These are phyloP conservation scores for Eulemur macaco DNA, from an alignment of 2,113 vertebrate species.

Conservation along the genomic window DNA sequence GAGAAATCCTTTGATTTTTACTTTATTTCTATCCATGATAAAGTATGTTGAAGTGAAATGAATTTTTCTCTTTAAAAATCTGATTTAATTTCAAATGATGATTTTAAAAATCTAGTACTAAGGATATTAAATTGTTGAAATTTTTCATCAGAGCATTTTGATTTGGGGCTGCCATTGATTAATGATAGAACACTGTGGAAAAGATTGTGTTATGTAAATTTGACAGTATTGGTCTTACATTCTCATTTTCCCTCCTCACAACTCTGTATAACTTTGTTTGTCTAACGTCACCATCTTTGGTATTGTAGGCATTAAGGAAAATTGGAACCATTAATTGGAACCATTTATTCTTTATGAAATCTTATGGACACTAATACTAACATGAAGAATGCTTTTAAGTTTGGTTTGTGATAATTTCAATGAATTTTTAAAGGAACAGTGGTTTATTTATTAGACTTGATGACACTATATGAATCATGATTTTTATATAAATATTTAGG, in stretches of 20 bases:
- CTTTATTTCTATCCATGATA: neutral
- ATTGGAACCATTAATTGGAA: neutral
- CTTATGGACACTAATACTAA: neutral
- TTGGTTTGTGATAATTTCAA: neutral
- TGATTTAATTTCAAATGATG: conserved; percentile 21
- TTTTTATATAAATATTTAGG: conserved; percentile 21
- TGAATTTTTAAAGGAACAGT: neutral
- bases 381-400: conserved; percentile 10
- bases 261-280: neutral
- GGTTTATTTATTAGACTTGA: neutral
- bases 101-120: neutral
- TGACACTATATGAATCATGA: neutral
- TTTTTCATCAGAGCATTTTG: conserved; percentile 11
- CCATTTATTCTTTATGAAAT: conserved; percentile 19
- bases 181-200: neutral
- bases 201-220: conserved; percentile 31
- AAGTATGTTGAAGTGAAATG: neutral
- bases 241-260: neutral
- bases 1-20: neutral
- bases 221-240: neutral
- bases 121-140: neutral
- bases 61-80: neutral
- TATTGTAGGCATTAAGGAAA: conserved; percentile 2
- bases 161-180: neutral
- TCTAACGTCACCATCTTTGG: neutral